A percentile compares a stretch with the other conserved stretches of the same genome.
Conservation (phyloP, 30 jellyfish, hydroid and myxozoan genomes). For the Nemopilema nomurai region DNA sequence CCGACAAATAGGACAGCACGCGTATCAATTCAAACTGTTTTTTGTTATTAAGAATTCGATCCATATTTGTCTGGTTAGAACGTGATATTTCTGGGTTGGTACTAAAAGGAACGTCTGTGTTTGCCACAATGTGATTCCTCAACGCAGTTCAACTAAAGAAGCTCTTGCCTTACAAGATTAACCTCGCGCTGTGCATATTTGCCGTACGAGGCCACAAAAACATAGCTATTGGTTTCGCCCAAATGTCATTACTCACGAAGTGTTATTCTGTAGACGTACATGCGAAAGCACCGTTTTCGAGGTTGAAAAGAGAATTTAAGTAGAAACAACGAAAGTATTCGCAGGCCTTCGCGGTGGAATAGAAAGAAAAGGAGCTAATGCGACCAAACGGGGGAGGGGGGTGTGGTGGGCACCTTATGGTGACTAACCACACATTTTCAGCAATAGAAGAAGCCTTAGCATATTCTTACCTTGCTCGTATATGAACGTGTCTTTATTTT, state of each 20-base stretch:
- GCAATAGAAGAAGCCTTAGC: too few species aligned
- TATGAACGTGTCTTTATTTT: too few species aligned
- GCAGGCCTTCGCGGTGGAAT: too few species aligned
- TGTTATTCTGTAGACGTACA: background rate
- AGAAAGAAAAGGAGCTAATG: too few species aligned
- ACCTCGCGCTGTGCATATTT: background rate
- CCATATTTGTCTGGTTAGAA: background rate
- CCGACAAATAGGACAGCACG: background rate
- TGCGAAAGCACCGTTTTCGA: too few species aligned
- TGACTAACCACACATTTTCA: too few species aligned
- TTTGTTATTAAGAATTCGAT: background rate
- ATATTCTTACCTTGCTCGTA: too few species aligned
- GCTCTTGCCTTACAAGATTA: slow-evolving; percentile 1
- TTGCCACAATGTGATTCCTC: background rate
- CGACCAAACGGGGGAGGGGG: too few species aligned
- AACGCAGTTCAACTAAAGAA: background rate
- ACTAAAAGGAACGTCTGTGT: background rate
- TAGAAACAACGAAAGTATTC: too few species aligned
- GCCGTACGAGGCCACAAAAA: background rate
- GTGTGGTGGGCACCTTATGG: too few species aligned
- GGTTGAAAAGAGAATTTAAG: too few species aligned
- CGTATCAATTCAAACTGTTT: background rate
- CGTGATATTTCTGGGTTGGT: background rate
- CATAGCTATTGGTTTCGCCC: background rate
- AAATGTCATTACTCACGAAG: background rate